Evolutionary conservation across 1,140 invertebrate species (phyloP).

Genomic region (Platyscapa corneri): DNA sequence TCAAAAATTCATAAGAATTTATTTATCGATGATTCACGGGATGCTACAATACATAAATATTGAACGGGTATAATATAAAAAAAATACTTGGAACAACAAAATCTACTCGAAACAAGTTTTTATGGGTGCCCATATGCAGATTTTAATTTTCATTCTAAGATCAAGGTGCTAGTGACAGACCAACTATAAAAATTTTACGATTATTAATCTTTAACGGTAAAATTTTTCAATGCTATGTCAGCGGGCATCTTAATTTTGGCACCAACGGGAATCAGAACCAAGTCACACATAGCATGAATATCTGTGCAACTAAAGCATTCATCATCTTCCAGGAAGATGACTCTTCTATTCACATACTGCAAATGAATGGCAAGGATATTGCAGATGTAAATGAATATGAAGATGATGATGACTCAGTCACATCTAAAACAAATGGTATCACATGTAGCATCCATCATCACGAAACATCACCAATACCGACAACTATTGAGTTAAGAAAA

Average conservation of each 20-base stretch:
- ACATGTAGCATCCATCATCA: background rate
- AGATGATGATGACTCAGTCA: constrained; percentile 52
- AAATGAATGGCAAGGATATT: constrained; percentile 25
- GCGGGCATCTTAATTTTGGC: constrained; percentile 62
- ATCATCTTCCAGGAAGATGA: constrained; percentile 66
- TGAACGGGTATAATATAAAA: no score
- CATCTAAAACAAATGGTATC: constrained; percentile 55
- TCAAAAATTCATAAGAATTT: no score
- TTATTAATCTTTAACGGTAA: background rate
- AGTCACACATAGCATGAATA: constrained; percentile 43
- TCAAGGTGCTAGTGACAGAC: background rate
- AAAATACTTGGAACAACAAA: background rate
- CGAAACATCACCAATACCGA: constrained; percentile 49
- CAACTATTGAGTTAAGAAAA: constrained; percentile 63
- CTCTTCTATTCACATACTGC: constrained; percentile 64
- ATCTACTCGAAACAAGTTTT: background rate
- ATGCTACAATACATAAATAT: no score
- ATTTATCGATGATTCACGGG: no score
- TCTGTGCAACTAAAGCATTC: constrained; percentile 63
- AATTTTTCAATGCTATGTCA: constrained; percentile 54
- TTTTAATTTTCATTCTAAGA: no score
- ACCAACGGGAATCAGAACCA: no score
- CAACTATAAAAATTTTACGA: no score
- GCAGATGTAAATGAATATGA: constrained; percentile 47
- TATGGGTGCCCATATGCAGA: no score